Base-by-base conservation (phyloP, 2,113 vertebrate species). In the Solea senegalensis region DNA sequence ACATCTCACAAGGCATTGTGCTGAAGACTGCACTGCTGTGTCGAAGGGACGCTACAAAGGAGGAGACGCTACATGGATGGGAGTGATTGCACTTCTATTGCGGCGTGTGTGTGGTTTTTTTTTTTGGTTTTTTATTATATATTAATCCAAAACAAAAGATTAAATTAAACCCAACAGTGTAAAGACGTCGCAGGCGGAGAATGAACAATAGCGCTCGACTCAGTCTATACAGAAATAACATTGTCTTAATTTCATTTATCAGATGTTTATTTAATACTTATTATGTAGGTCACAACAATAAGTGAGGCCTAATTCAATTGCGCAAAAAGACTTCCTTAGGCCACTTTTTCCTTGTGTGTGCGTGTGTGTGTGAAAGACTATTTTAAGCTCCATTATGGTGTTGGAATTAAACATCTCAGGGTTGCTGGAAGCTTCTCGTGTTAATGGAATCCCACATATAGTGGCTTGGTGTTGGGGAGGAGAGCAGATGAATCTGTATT, bases 401-500 rank as follows among this genome's bases (percentile, higher is more conserved):
- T 92, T 95, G 93, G 95, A 98, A 97, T 99, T 93, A 98, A 98
- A 96, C 95, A 95, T 94, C 93, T 96, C 94, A 62, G 84, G 95
- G 94, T 91, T 92, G 96, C 94, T 96, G 93, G 94, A 95, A 96
- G 95, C 93, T 95, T 95, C 92, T 94, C 93, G 92, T 95, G 97
- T 96, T 95, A 98, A 99, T 98, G 95, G 96, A 97, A 97, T 96
- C 96, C 95, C 95, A 81, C 91, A 94, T 90, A 94, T 90, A 94
- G 94, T 86, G 88, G 88, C 85, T 60, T 82, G 88, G 78, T 85
- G 34, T 34, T 81, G 85, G 77, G 91, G 90, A 84, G 86, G 87
- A 95, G 95, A 95, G 95, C 95, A 97, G 97, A 96, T 97, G 96
- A 97, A 98, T 98, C 96, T 96, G 95, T 96, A 98, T 98, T 97